Conservation (phyloP, 2,888 invertebrate genomes). For the Rhingia campestris region DNA sequence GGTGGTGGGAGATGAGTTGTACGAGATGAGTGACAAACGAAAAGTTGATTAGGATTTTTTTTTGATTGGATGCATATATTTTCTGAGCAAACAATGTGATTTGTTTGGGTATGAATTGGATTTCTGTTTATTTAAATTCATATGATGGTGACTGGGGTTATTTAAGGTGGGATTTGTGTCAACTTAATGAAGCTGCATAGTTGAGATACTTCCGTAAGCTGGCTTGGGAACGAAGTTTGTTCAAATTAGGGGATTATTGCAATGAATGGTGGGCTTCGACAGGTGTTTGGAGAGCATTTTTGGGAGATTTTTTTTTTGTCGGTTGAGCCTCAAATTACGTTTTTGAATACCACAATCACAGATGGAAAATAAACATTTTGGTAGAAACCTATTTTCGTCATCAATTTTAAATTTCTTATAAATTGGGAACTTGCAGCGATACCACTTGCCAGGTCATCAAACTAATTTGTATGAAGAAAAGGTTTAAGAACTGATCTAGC, state of each 20-base stretch:
- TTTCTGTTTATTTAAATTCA: constrained; percentile 21
- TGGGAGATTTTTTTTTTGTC: background rate
- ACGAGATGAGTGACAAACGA: constrained; percentile 57
- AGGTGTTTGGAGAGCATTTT: background rate
- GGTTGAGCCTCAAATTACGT: too few relatives aligned
- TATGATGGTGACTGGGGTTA: constrained; percentile 39
- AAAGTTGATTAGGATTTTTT: constrained; percentile 58
- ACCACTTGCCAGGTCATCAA: too few relatives aligned
- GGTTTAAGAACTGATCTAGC: too few relatives aligned
- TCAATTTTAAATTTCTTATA: too few relatives aligned
- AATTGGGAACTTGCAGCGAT: too few relatives aligned
- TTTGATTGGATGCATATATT: constrained; percentile 22
- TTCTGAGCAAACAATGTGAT: constrained; percentile 15
- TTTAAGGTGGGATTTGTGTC: constrained; percentile 31
- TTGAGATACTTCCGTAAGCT: background rate
- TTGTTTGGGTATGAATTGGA: background rate
- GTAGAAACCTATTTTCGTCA: too few relatives aligned
- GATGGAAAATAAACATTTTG: too few relatives aligned
- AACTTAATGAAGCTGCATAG: constrained; percentile 3
- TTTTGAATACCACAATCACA: too few relatives aligned
- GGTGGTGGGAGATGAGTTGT: constrained; percentile 5
- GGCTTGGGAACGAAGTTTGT: background rate
- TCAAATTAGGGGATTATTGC: background rate
- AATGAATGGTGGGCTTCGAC: background rate
- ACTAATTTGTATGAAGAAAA: too few relatives aligned